phyloP scores from a whole-genome alignment of 2,113 vertebrate species.

The Bucco capensis region DNA sequence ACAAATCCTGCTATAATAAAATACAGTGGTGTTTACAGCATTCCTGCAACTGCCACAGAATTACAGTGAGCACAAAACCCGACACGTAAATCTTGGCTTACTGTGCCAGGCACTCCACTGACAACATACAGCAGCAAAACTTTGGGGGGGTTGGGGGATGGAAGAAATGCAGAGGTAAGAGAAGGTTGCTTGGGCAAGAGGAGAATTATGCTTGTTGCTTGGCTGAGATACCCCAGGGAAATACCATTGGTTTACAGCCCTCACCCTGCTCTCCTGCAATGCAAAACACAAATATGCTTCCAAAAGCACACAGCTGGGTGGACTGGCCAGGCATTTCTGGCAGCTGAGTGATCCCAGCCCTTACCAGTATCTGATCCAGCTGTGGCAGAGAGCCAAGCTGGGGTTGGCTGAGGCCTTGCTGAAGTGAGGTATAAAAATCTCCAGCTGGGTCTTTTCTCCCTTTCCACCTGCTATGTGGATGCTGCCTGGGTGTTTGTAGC shows the following conservation, averaged over 20 bases:
- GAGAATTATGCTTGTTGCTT: not conserved
- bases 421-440: not conserved
- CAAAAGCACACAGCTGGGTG: not conserved
- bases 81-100: not conserved
- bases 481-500: not conserved
- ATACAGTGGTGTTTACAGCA: slow-evolving; percentile 45
- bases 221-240: not conserved
- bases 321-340: not conserved
- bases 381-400: not conserved
- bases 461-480: not conserved
- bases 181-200: not conserved
- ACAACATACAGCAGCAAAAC: not conserved
- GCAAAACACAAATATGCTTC: not conserved
- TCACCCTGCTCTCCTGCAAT: not conserved
- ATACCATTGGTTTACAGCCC: not conserved
- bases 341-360: not conserved
- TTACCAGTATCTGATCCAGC: not conserved
- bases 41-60: not conserved
- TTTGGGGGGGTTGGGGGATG: accelerated
- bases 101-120: not conserved
- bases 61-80: not conserved
- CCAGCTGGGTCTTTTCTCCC: not conserved
- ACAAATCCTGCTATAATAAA: slow-evolving; percentile 50
- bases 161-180: not conserved
- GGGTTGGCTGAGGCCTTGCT: not conserved